Conservation (phyloP, 2,888 invertebrate species). For the Sylvicola cinctus region DNA sequence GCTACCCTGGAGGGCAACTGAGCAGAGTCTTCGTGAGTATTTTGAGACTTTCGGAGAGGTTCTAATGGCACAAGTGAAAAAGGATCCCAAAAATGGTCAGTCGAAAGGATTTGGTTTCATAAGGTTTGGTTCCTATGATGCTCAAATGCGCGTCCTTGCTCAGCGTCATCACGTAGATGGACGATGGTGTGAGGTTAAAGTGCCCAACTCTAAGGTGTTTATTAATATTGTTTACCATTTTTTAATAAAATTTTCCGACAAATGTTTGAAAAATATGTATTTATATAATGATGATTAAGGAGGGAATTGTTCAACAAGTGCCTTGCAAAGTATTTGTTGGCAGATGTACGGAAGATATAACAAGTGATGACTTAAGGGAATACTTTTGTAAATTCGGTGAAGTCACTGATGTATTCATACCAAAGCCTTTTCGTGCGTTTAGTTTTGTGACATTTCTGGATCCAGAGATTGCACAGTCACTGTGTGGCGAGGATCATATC, state of each 20-base stretch:
- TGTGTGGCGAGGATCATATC: conserved; percentile 67
- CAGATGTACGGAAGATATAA: conserved; percentile 59
- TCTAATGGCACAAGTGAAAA: conserved; percentile 92
- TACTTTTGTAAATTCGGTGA: conserved; percentile 64
- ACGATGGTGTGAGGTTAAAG: conserved; percentile 50
- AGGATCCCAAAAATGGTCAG: conserved; percentile 76
- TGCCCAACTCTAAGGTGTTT: too few relatives aligned
- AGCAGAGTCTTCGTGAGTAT: conserved; percentile 86
- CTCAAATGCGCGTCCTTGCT: conserved; percentile 87
- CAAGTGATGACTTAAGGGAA: conserved; percentile 53
- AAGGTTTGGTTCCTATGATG: conserved; percentile 84
- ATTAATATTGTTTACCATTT: too few relatives aligned
- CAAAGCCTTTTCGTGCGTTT: conserved; percentile 60
- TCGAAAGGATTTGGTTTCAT: conserved; percentile 99
- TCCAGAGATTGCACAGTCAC: conserved; percentile 54
- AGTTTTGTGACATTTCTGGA: conserved; percentile 70
- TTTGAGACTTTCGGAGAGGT: conserved; percentile 97
- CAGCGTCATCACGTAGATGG: conserved; percentile 95
- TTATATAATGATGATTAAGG: too few relatives aligned
- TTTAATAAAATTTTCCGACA: too few relatives aligned
- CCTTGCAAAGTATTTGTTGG: conserved; percentile 71
- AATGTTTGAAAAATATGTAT: too few relatives aligned
- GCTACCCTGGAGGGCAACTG: conserved; percentile 92
- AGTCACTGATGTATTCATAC: conserved; percentile 72
- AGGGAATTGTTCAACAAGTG: conserved; percentile 42